A percentile compares a stretch with the other conserved stretches of the same genome.
Conservation (phyloP, 2,888 invertebrate species). For the Invenusta paracnida region DNA sequence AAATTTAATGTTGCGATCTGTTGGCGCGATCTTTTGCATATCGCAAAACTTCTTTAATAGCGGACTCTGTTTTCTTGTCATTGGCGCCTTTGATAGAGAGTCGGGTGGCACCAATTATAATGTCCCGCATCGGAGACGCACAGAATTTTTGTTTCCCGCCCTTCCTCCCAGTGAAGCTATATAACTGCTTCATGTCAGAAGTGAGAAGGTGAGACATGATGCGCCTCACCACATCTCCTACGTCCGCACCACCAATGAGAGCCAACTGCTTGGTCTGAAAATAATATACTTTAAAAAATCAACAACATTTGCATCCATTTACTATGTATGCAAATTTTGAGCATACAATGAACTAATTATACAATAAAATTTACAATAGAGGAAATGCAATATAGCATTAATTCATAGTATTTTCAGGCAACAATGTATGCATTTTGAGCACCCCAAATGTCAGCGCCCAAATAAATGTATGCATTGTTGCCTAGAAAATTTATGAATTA, state of each 20-base stretch:
- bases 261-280: slow-evolving; percentile 4
- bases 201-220: neutral
- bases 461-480: neutral
- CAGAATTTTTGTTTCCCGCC: neutral
- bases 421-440: too few relatives aligned
- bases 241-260: neutral
- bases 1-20: neutral
- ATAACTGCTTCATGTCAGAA: neutral
- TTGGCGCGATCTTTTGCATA: slow-evolving; percentile 13
- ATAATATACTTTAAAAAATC: neutral
- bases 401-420: too few relatives aligned
- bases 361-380: too few relatives aligned
- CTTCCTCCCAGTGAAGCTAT: neutral
- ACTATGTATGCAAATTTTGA: neutral
- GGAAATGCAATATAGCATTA: too few relatives aligned
- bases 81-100: neutral
- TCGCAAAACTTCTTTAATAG: neutral
- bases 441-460: neutral
- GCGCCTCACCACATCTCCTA: neutral
- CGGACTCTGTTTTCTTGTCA: neutral
- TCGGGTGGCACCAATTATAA: neutral
- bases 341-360: too few relatives aligned
- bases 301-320: too few relatives aligned
- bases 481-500: too few relatives aligned
- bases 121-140: neutral